Conservation (phyloP, 2,797 vertebrate species). For the Bovichtus variegatus region DNA sequence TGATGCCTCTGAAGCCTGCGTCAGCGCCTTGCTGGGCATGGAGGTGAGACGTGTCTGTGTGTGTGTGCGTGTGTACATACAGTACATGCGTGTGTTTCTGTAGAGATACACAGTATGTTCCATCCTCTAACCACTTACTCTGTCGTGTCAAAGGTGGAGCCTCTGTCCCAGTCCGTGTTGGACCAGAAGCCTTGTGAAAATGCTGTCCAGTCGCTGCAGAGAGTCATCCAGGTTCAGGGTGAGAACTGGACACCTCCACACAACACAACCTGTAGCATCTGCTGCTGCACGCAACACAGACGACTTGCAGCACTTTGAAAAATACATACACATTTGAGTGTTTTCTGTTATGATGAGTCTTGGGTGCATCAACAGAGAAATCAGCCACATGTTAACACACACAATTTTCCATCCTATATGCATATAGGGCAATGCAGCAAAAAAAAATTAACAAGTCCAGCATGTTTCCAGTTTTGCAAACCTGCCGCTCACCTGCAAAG, state of each 20-base stretch:
- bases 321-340: neutral
- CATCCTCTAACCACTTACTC: conserved; percentile 16
- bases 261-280: neutral
- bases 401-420: too few relatives aligned
- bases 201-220: conserved; percentile 89
- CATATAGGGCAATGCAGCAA: neutral
- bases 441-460: neutral
- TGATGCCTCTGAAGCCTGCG: conserved; percentile 93
- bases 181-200: conserved; percentile 90
- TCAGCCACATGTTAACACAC: neutral
- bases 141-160: conserved; percentile 85
- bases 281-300: neutral
- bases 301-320: conserved; percentile 2
- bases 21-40: conserved; percentile 91
- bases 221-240: conserved; percentile 92
- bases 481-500: conserved; percentile 1
- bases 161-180: conserved; percentile 88
- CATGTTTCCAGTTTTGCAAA: neutral
- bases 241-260: conserved; percentile 60
- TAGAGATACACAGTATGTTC: neutral
- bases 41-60: conserved; percentile 82
- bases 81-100: neutral
- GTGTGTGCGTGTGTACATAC: neutral
- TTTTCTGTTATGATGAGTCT: conserved; percentile 5
- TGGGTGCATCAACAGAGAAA: conserved; percentile 25